Evolutionary conservation across 2,888 invertebrate genomes (phyloP).

Genomic region (Parelbella ahira): DNA sequence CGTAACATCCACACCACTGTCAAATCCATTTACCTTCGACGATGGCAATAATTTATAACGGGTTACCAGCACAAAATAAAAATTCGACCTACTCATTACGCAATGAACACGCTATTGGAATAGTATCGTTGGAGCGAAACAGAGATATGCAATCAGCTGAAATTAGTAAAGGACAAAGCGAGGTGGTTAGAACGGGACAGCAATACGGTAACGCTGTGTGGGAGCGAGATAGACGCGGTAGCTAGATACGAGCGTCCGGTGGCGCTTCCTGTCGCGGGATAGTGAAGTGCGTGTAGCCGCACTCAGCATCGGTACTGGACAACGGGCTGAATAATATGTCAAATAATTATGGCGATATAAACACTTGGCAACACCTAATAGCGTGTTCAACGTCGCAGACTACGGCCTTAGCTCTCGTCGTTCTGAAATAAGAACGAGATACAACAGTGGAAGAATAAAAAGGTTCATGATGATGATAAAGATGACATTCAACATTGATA

Average conservation of each 20-base stretch:
- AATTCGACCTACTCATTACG: constrained; percentile 70
- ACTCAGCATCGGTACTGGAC: no score
- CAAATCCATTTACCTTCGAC: constrained; percentile 46
- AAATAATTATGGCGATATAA: no score
- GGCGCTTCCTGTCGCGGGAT: constrained; percentile 59
- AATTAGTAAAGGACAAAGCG: constrained; percentile 46
- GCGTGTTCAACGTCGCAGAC: no score
- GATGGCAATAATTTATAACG: constrained; percentile 64
- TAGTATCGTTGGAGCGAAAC: constrained; percentile 49
- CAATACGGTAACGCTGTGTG: constrained; percentile 54
- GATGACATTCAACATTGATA: no score
- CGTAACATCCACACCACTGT: constrained; percentile 36
- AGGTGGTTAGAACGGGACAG: constrained; percentile 48
- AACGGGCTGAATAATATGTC: no score
- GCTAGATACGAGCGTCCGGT: constrained; percentile 75
- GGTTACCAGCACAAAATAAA: constrained; percentile 59
- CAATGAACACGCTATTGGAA: constrained; percentile 52
- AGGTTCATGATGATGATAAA: no score
- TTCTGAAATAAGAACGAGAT: no score
- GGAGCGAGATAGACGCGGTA: constrained; percentile 69
- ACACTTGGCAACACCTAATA: no score
- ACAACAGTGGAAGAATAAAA: no score
- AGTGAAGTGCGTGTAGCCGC: constrained; percentile 30
- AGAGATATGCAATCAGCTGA: constrained; percentile 36
- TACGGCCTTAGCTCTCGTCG: no score